Base-by-base conservation (phyloP, 2,888 invertebrate species). In the Reticulitermes lucifugus region DNA sequence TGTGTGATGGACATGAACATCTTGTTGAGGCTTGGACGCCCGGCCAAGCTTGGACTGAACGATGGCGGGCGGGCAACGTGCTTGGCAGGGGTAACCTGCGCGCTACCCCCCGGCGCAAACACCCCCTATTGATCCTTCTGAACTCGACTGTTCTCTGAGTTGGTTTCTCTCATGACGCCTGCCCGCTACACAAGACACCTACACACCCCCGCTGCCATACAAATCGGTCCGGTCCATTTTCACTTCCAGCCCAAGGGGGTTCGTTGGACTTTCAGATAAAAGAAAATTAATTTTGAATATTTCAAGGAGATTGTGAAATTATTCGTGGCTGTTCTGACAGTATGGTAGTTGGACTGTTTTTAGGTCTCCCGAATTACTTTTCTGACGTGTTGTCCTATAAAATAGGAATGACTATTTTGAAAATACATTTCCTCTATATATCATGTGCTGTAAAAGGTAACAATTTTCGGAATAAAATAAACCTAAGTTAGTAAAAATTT, bases 31-130 rank as follows among this genome's bases (percentile, higher is more conserved):
- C 77, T 77, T 77, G 77, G 77, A 77, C 77, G 77, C 77, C 77
- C 77, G 77, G 80, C 65, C 79, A 79, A 29, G 65, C 84, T 84
- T 70, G 84, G 79, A 84, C 84, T 84, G 84, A 80, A 43, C 29
- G 65, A 70, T 71, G 80, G 70, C 82, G 82, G 82, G 82, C 84
- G 84, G 80, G 71, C 46, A 84, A 80, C 84, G 80, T 84, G 84
- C 60, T 70, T 84, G 80, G 79, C 84, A 84, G 84, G 84, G 84
- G 80, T 73, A 80, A 81, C 71, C 79, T 60, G 81, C 73, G 84
- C 84, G 84, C 84, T 70, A 80, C 46, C 71, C 21, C 70, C 70
- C 80, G 70, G 84, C 84, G 84, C 84, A 84, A 84, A 84, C 84
- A 60, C 77, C 79, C 84, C 79, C 80, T 84, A 84, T 84, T 84